Conservation (phyloP, 2,113 vertebrate species). For the Marmota monax region DNA sequence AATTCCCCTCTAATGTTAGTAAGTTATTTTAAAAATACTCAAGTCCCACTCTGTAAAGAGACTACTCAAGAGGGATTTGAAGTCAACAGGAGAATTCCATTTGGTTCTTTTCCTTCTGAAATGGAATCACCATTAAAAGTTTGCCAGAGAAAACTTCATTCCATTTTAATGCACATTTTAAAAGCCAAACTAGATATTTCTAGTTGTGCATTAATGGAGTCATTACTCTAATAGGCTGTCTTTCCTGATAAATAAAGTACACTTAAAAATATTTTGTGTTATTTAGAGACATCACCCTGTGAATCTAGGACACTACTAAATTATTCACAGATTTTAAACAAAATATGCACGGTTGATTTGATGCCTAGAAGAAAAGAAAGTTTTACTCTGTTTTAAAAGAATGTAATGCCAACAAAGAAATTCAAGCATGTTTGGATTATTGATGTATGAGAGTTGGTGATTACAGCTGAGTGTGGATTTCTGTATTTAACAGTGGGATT, state of each 20-base stretch:
- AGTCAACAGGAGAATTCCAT: neutral
- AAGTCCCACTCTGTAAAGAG: neutral
- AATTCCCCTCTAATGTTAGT: neutral
- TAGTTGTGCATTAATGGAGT: conserved; percentile 54
- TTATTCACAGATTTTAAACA: conserved; percentile 79
- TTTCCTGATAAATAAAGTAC: conserved; percentile 62
- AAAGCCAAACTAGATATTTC: conserved; percentile 48
- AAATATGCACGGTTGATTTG: conserved; percentile 53
- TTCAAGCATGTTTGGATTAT: neutral
- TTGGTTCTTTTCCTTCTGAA: conserved; percentile 33
- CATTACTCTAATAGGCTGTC: conserved; percentile 13
- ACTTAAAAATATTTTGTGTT: conserved; percentile 70
- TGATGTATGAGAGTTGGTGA: neutral
- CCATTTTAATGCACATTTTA: conserved; percentile 25
- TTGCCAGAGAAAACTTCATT: conserved; percentile 27
- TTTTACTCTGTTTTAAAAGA: conserved; percentile 60
- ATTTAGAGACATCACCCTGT: conserved; percentile 67
- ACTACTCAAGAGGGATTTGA: neutral
- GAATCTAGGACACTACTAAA: conserved; percentile 79
- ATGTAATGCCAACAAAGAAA: conserved; percentile 27
- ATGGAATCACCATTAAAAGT: conserved; percentile 15
- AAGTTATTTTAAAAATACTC: neutral
- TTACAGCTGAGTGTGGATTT: neutral
- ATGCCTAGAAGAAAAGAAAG: conserved; percentile 66
- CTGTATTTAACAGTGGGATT: conserved; percentile 10